Percentiles rank a stretch among this genome's conserved stretches.
Evolutionary conservation across 2,888 invertebrate species (phyloP).

Genomic region (Leptopilina myrica): DNA sequence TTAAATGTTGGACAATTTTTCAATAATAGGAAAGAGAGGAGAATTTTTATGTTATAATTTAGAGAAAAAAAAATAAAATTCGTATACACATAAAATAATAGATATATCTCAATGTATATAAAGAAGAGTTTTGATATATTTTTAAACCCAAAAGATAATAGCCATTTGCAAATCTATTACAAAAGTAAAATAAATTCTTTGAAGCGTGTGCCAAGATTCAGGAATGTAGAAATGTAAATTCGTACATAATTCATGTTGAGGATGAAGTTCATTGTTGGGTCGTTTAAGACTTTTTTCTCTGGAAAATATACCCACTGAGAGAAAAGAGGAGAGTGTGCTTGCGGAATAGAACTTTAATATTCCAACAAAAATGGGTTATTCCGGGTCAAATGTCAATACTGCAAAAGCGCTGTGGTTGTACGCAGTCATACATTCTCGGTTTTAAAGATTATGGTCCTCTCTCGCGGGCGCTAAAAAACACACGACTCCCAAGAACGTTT

Average conservation of each 20-base stretch:
- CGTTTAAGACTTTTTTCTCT: conserved; percentile 24
- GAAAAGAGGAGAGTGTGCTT: not conserved
- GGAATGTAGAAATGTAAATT: conserved; percentile 27
- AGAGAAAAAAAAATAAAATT: not conserved
- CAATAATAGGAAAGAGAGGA: conserved; percentile 4
- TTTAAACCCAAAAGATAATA: not conserved
- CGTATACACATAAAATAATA: not conserved
- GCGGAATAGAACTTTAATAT: conserved; percentile 12
- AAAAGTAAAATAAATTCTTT: not conserved
- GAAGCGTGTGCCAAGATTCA: conserved; percentile 36
- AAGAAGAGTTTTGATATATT: not conserved
- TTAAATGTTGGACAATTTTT: conserved; percentile 31
- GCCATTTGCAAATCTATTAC: conserved; percentile 23
- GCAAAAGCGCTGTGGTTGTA: conserved; percentile 16
- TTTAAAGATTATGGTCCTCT: conserved; percentile 15
- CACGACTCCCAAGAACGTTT: not conserved
- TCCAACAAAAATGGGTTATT: conserved; percentile 27
- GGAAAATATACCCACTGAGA: too few relatives aligned
- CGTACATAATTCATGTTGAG: conserved; percentile 17
- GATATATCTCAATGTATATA: not conserved
- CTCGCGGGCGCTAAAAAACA: conserved; percentile 1
- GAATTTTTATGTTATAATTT: too few relatives aligned
- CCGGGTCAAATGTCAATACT: conserved; percentile 31
- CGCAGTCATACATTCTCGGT: conserved; percentile 19
- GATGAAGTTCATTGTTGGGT: conserved; percentile 27